Base-by-base conservation (phyloP, 2,888 invertebrate genomes). In the Drosophila emarginata region DNA sequence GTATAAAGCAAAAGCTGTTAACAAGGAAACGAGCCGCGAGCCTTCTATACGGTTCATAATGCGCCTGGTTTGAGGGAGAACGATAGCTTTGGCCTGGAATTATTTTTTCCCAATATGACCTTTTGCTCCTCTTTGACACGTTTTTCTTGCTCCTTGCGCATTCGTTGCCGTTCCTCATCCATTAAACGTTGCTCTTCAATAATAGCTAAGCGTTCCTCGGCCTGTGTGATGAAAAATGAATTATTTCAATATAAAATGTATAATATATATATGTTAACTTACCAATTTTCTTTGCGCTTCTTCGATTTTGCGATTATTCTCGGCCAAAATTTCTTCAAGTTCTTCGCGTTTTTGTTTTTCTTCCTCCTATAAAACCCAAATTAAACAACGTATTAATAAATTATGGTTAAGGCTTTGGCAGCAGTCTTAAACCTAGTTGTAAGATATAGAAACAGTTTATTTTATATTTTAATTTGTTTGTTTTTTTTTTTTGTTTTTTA, bases 261-360 rank as follows among this genome's bases (percentile, higher is more conserved):
- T 7, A 3, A 3, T 12, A 5, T 11, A 18, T 15, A 6, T 1
- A 6, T 0, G 1, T 6, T 18, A 45, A 54, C 94, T 94, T 92
- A 98, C 98, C 95, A 98, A 93, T 95, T 97, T 98, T 91, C 96
- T 95, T 94, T 98, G 98, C 82, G 98, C 98, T 92, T 98, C 98
- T 93, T 98, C 98, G 82, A 98, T 98, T 93, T 98, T 98, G 93
- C 95, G 95, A 94, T 98, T 98, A 94, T 99, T 99, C 94, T 99
- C 98, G 89, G 97, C 97, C 95, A 98, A 95, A 93, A 98, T 98
- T 93, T 95, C 95, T 93, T 98, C 98, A 92, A 98, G 94, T 93
- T 98, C 97, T 94, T 97, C 96, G 90, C 97, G 95, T 93, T 98
- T 98, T 93, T 96, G 95, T 93, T 95, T 95, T 94, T 99, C 98